Conservation (phyloP, 2,113 vertebrate species). For the Sigmodon hispidus region DNA sequence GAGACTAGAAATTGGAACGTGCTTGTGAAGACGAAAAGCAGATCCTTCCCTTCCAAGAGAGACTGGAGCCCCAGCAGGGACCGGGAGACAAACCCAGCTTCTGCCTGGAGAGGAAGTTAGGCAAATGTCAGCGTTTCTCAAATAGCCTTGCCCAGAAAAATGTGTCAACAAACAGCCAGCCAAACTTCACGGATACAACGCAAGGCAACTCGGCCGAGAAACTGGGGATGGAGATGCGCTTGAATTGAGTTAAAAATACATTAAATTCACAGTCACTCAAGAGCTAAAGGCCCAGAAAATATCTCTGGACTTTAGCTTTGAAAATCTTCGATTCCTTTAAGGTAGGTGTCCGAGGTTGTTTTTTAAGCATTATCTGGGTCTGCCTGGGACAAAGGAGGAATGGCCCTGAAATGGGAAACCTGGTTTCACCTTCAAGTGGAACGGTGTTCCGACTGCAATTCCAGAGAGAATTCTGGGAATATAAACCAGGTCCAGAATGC, state of each 20-base stretch:
- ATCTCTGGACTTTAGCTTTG: constrained; percentile 47
- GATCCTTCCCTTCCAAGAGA: constrained; percentile 64
- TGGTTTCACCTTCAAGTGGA: not conserved
- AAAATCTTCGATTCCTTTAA: constrained; percentile 36
- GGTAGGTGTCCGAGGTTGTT: not conserved
- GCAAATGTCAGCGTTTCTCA: constrained; percentile 77
- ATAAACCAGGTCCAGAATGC: constrained; percentile 4
- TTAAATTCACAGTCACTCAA: constrained; percentile 73
- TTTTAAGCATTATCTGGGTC: not conserved
- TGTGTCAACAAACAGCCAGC: constrained; percentile 70
- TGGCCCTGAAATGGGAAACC: not conserved
- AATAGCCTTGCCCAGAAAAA: constrained; percentile 76
- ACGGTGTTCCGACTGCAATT: not conserved
- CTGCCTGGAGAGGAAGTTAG: constrained; percentile 76
- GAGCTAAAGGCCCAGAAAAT: constrained; percentile 60
- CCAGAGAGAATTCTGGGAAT: constrained; percentile 24
- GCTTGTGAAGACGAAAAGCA: constrained; percentile 62
- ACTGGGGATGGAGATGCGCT: constrained; percentile 56
- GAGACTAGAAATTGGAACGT: constrained; percentile 22
- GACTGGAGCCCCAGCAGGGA: constrained; percentile 42
- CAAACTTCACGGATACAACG: constrained; percentile 54
- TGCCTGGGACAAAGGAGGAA: not conserved
- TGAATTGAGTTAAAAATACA: constrained; percentile 76
- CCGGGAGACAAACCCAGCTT: constrained; percentile 63
- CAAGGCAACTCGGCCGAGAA: constrained; percentile 49